Conservation (phyloP, 2,888 invertebrate genomes). For the Cephus spinipes region DNA sequence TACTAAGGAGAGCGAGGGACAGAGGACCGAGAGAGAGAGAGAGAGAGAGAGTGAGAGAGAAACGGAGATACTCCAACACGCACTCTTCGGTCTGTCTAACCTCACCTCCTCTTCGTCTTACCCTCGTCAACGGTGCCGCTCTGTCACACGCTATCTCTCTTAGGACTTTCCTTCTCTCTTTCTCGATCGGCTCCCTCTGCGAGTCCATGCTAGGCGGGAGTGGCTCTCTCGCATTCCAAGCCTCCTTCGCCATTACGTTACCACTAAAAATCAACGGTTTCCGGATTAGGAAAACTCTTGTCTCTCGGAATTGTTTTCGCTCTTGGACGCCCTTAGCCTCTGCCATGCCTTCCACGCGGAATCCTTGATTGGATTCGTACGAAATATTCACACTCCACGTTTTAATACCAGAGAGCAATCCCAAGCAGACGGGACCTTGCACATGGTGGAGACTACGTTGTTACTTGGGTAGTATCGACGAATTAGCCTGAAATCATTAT, state of each 20-base stretch:
- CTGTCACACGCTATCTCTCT: conserved; percentile 14
- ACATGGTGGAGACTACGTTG: too few relatives aligned
- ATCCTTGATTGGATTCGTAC: not conserved
- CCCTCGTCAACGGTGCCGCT: conserved; percentile 17
- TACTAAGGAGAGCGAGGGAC: not conserved
- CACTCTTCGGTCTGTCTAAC: conserved; percentile 18
- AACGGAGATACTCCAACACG: conserved; percentile 19
- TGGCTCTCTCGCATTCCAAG: conserved; percentile 50
- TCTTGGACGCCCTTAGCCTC: too few relatives aligned
- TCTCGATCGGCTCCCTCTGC: conserved; percentile 13
- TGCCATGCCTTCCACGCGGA: not conserved
- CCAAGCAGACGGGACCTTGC: too few relatives aligned
- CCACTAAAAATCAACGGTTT: conserved; percentile 29
- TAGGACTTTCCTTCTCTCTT: conserved; percentile 15
- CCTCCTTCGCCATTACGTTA: conserved; percentile 24
- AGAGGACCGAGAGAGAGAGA: not conserved
- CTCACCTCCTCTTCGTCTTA: conserved; percentile 8
- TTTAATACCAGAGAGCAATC: too few relatives aligned
- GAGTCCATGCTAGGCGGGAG: conserved; percentile 42
- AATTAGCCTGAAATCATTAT: too few relatives aligned
- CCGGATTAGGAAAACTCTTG: conserved; percentile 36
- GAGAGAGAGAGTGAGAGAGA: conserved; percentile 20
- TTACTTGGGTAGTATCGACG: too few relatives aligned
- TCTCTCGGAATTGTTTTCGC: too few relatives aligned
- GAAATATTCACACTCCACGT: too few relatives aligned